Base-by-base conservation (phyloP, 2,888 invertebrate species). In the Pseudococcus longispinus region DNA sequence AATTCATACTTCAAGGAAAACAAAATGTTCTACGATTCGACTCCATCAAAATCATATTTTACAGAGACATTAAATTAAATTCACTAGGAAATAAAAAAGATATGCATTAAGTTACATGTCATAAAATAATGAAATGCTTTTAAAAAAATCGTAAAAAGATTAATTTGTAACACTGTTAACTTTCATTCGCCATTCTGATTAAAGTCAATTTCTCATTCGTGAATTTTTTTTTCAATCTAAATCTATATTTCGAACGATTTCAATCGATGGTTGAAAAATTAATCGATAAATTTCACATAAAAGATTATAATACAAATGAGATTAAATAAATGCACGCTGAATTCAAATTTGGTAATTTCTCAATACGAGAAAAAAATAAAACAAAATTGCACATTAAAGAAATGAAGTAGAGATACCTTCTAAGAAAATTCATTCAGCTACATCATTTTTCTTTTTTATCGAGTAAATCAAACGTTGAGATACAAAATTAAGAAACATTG, bases 41-140 rank as follows among this genome's bases (percentile, higher is more conserved):
- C 13, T 74, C 74, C n/a, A 11, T n/a, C 29, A 42, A 77, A 77
- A 51, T 37, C 5, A 42, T 42, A 80, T 42, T 80, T 80, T 29
- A 80, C 42, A 80, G 13, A 80, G 5, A 20, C 26, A 42, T 80
- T 42, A 42, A 42, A 42, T n/a, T 80, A 32, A 11, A 74, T 80
- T 80, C 77, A 42, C 42, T 80, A 80, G 37, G 13, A 80, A 80
- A 37, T 37, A 42, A 42, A 80, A 80, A 80, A 80, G 77, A 80
- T 80, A 80, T 80, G 77, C 77, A 80, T 80, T 15, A 80, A 80
- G 77, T 80, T 80, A 80, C 42, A 80, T 4, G 8, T 42, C 77
- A 80, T 42, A 80, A 80, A 80, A 80, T 37, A 80, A 20, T 32
- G 29, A 77, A 80, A 42, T 80, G 42, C 74, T 74, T 80, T 32